Evolutionary conservation across 2,113 vertebrate species (phyloP).

Genomic region (Epinephelus fuscoguttatus): DNA sequence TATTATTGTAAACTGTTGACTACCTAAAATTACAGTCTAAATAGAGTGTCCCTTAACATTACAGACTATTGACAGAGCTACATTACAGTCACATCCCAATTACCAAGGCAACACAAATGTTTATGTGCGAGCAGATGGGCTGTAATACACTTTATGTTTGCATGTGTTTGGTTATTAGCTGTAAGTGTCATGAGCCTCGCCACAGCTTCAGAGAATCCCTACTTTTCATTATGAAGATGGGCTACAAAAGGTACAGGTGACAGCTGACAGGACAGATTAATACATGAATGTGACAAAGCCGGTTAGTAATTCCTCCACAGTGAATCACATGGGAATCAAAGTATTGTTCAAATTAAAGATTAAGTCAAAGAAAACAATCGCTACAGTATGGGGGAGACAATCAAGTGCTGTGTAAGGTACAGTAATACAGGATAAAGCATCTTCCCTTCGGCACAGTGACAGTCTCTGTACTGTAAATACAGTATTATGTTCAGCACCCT

Average conservation of each 20-base stretch:
- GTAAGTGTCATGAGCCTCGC: not conserved
- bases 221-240: not conserved
- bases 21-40: slow-evolving; percentile 7
- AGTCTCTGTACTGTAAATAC: slow-evolving; percentile 31
- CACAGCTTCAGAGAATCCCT: slow-evolving; percentile 4
- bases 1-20: slow-evolving; percentile 31
- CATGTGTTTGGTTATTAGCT: slow-evolving; percentile 1
- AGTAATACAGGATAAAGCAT: slow-evolving; percentile 36
- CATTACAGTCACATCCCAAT: not conserved
- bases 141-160: slow-evolving; percentile 4
- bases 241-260: slow-evolving; percentile 19
- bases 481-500: slow-evolving; percentile 1
- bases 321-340: slow-evolving; percentile 19
- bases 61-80: slow-evolving; percentile 4
- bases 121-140: slow-evolving; percentile 20
- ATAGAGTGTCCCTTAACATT: not conserved
- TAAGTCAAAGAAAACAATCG: slow-evolving; percentile 9
- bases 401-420: slow-evolving; percentile 16
- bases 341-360: not conserved
- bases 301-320: slow-evolving; percentile 29
- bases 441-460: slow-evolving; percentile 46
- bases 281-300: slow-evolving; percentile 27
- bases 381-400: slow-evolving; percentile 2
- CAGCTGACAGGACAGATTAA: slow-evolving; percentile 3
- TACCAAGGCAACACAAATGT: slow-evolving; percentile 3